Percentiles rank a stretch among this genome's conserved stretches.
Evolutionary conservation across 2,797 vertebrate species (phyloP).

Genomic region (Buceros bicornis): DNA sequence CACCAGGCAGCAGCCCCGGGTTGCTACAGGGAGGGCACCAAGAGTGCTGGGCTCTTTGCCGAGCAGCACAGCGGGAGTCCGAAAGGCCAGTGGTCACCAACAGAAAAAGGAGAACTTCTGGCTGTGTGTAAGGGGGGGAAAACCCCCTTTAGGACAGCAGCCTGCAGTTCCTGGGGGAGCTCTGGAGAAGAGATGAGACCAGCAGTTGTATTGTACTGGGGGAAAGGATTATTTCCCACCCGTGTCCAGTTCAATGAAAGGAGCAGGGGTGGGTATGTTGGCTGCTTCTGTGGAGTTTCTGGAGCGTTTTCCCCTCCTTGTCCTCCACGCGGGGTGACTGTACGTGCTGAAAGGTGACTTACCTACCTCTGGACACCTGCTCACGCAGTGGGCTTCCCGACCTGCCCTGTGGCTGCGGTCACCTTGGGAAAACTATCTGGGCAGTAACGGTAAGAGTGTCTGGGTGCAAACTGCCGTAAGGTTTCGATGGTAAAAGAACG

Average conservation of each 20-base stretch:
- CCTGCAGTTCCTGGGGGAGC: background rate
- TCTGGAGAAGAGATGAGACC: background rate
- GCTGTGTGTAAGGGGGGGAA: accelerated
- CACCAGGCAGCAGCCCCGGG: accelerated
- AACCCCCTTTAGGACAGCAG: background rate
- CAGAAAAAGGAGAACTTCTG: background rate
- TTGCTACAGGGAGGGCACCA: background rate
- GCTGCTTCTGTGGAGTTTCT: background rate
- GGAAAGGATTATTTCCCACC: background rate
- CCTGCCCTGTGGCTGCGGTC: background rate
- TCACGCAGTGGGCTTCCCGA: background rate
- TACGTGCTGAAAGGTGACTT: background rate
- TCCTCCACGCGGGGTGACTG: background rate
- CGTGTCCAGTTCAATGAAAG: background rate
- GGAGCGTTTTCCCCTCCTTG: background rate
- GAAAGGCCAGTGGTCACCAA: accelerated
- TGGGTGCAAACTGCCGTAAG: background rate
- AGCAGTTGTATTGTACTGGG: background rate
- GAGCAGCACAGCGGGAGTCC: background rate
- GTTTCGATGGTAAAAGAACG: background rate
- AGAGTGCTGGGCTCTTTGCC: background rate
- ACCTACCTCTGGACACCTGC: background rate
- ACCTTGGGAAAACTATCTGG: background rate
- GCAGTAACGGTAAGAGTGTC: background rate
- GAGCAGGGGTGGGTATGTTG: background rate